Conservation (phyloP, 2,888 invertebrate genomes). For the Exephanes ischioxanthus region DNA sequence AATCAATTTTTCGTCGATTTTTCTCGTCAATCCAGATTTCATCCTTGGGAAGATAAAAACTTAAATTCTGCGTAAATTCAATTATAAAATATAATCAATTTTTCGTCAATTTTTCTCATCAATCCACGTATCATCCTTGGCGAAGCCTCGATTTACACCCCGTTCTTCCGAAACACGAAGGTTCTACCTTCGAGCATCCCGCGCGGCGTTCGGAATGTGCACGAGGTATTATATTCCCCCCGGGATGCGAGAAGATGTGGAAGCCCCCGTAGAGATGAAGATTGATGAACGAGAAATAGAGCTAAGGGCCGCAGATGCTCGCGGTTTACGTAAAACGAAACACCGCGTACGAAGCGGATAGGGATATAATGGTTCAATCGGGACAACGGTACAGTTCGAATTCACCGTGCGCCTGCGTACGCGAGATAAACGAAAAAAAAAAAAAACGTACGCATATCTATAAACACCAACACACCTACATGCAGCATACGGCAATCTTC, state of each 20-base stretch:
- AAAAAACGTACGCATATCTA: background rate
- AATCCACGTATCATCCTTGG: background rate
- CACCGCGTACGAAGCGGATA: background rate
- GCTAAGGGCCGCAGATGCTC: conserved; percentile 33
- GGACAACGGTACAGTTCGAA: conserved; percentile 3
- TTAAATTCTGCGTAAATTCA: too few relatives aligned
- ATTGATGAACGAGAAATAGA: conserved; percentile 65
- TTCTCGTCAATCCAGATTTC: background rate
- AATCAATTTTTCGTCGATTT: background rate
- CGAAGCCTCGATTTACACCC: background rate
- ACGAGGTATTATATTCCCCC: conserved; percentile 8
- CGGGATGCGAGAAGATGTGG: conserved; percentile 1
- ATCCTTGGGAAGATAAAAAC: too few relatives aligned
- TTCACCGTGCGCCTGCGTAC: background rate
- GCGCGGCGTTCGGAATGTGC: background rate
- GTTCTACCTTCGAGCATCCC: background rate
- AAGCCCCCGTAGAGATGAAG: conserved; percentile 57
- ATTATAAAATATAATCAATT: too few relatives aligned
- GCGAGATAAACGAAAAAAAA: background rate
- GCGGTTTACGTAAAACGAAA: conserved; percentile 54
- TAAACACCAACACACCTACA: background rate
- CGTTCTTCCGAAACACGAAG: background rate
- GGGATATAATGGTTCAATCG: conserved; percentile 9
- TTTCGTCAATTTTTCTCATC: background rate
- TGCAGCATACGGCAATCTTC: conserved; percentile 31